phyloP scores from a whole-genome alignment of 2,888 invertebrate genomes.

The Zaprionus obscuricornis region DNA sequence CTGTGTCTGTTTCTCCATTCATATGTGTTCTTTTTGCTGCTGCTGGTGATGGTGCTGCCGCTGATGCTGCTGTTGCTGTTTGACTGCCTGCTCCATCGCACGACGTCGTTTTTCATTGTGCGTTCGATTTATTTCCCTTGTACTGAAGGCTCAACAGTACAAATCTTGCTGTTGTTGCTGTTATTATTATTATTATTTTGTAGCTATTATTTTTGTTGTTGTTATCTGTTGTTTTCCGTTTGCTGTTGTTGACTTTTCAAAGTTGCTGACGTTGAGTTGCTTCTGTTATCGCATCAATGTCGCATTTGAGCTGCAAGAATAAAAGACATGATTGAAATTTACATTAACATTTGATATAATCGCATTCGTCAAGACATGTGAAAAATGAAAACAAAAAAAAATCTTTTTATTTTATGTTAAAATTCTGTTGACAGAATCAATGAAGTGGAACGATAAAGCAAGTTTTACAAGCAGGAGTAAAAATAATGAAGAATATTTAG shows the following conservation, averaged over 20 bases:
- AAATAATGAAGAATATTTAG: no score
- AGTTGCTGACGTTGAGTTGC: constrained; percentile 32
- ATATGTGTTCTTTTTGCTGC: constrained; percentile 22
- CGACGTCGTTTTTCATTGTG: constrained; percentile 83
- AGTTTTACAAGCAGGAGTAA: no score
- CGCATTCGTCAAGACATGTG: no score
- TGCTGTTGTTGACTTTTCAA: constrained; percentile 11
- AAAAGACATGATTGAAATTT: constrained; percentile 34
- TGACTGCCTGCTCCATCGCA: constrained; percentile 80
- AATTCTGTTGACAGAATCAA: no score
- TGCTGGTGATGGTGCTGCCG: constrained; percentile 11
- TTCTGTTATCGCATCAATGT: constrained; percentile 38
- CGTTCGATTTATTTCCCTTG: constrained; percentile 58
- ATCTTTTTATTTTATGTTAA: no score
- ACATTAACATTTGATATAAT: constrained; percentile 22
- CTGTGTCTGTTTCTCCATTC: constrained; percentile 11
- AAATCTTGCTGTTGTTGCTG: not conserved
- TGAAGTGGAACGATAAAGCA: no score
- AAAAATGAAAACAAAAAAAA: no score
- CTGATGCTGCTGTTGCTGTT: constrained; percentile 48
- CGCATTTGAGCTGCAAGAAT: constrained; percentile 39
- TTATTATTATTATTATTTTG: not conserved
- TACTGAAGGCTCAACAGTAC: constrained; percentile 34
- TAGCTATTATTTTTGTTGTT: not conserved
- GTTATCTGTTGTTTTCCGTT: constrained; percentile 4